phyloP scores from a whole-genome alignment of 2,797 vertebrate genomes.

The Australoheros facetus region DNA sequence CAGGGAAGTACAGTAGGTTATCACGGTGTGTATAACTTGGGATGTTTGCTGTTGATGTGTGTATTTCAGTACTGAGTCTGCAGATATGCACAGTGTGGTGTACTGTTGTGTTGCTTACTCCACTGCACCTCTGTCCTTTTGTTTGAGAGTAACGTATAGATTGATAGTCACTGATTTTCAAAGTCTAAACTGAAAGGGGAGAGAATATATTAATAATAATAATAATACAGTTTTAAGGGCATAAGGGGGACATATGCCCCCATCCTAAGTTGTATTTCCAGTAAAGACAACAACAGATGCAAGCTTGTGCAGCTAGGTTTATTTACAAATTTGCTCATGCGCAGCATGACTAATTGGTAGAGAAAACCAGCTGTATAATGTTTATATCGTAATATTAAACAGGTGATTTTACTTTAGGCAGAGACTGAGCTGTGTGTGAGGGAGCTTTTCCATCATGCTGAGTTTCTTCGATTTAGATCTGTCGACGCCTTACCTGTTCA shows the following conservation, averaged over 20 bases:
- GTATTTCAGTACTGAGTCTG: conserved; percentile 11
- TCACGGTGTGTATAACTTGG: conserved; percentile 10
- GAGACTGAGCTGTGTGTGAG: background rate
- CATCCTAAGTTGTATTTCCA: conserved; percentile 7
- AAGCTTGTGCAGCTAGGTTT: conserved; percentile 17
- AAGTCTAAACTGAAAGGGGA: conserved; percentile 5
- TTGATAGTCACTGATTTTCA: conserved; percentile 4
- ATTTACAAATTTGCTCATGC: background rate
- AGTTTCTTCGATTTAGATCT: background rate
- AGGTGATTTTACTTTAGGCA: conserved; percentile 14
- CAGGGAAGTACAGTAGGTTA: conserved; percentile 27
- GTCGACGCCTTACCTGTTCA: conserved; percentile 57
- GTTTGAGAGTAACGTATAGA: conserved; percentile 27
- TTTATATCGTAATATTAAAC: background rate
- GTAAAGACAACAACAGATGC: background rate
- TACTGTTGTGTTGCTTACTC: conserved; percentile 3
- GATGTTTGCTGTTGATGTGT: conserved; percentile 22
- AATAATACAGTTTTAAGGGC: background rate
- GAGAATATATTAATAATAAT: background rate
- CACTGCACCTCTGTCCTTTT: conserved; percentile 26
- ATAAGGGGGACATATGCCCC: background rate
- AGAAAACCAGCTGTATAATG: background rate
- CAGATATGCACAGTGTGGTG: conserved; percentile 14
- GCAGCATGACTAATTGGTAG: background rate
- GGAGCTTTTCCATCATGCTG: conserved; percentile 23